A percentile compares a stretch with the other conserved stretches of the same genome.
These are phyloP conservation scores for Notospermus geniculatus DNA, from an alignment of 1,140 invertebrate species.

Conservation along the genomic window DNA sequence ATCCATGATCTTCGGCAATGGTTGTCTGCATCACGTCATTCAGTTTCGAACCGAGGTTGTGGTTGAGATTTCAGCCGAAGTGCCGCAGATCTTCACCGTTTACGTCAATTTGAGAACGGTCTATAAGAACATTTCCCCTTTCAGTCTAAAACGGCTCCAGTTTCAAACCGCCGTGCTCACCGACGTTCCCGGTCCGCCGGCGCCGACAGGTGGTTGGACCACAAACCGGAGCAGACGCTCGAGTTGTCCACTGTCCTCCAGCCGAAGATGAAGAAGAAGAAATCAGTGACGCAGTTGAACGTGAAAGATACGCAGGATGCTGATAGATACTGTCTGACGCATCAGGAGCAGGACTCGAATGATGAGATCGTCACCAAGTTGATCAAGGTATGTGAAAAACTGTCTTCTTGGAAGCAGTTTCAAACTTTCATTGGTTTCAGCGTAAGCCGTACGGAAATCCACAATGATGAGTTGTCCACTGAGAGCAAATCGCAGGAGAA, in stretches of 20 bases:
- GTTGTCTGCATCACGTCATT: too few species aligned
- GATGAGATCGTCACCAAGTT: slow-evolving; percentile 90
- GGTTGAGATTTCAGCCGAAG: too few species aligned
- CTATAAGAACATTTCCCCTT: too few species aligned
- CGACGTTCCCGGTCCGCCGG: slow-evolving; percentile 66
- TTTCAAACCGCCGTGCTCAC: slow-evolving; percentile 58
- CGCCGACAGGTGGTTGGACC: slow-evolving; percentile 83
- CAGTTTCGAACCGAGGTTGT: too few species aligned
- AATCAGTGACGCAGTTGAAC: slow-evolving; percentile 78
- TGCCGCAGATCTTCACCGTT: too few species aligned
- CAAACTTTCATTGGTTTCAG: too few species aligned
- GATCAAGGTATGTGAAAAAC: slow-evolving; percentile 80
- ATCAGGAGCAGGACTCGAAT: slow-evolving; percentile 85
- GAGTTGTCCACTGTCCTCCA: slow-evolving; percentile 78
- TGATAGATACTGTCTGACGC: slow-evolving; percentile 86
- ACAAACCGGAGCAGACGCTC: slow-evolving; percentile 66
- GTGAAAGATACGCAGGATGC: slow-evolving; percentile 73
- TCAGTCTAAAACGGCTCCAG: slow-evolving; percentile 16
- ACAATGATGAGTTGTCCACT: too few species aligned
- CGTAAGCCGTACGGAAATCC: too few species aligned
- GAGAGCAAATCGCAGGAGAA: too few species aligned
- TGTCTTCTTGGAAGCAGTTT: too few species aligned
- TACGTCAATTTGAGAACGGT: too few species aligned
- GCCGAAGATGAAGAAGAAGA: slow-evolving; percentile 76
- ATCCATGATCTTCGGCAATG: too few species aligned